Conservation (phyloP, 2,113 vertebrate genomes). For the Smithornis capensis region DNA sequence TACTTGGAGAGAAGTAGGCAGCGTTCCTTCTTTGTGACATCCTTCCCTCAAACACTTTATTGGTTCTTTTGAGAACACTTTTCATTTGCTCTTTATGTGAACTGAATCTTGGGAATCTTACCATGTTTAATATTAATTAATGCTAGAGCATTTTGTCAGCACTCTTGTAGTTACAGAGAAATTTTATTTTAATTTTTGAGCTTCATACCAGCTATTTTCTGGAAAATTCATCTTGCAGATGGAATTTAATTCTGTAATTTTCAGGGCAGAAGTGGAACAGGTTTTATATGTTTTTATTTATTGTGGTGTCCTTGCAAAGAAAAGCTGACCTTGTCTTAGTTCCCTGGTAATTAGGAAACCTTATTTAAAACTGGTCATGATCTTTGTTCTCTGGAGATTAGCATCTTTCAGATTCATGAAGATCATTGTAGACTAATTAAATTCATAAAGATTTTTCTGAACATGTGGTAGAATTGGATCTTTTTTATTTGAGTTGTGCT, state of each 20-base stretch:
- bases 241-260: not conserved
- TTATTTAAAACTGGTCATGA: not conserved
- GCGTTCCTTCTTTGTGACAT: not conserved
- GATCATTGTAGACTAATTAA: not conserved
- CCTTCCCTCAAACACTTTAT: not conserved
- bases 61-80: not conserved
- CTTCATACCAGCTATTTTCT: not conserved
- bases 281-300: not conserved
- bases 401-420: not conserved
- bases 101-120: not conserved
- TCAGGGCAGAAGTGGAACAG: not conserved
- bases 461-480: not conserved
- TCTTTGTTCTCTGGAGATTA: not conserved
- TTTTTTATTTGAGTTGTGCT: not conserved
- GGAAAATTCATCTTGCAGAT: not conserved
- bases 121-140: not conserved
- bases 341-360: not conserved
- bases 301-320: not conserved
- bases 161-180: not conserved
- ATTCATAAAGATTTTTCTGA: not conserved
- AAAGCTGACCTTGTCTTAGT: not conserved
- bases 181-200: not conserved
- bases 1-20: not conserved
- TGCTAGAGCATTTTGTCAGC: not conserved
- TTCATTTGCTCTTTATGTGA: not conserved